phyloP scores from a whole-genome alignment of 2,888 invertebrate species.

The Stratiomys singularior region DNA sequence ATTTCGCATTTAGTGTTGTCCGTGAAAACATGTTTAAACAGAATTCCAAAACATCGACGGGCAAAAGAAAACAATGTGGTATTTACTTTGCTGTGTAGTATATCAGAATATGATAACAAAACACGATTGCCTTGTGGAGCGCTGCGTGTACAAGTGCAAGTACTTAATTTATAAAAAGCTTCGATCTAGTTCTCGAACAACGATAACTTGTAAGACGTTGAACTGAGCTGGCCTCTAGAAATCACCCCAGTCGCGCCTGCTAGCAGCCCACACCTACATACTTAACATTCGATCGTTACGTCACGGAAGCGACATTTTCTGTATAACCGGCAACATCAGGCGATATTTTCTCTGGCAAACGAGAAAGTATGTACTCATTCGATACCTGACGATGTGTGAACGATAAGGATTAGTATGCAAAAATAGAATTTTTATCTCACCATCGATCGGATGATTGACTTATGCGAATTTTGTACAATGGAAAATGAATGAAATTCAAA shows the following conservation, averaged over 20 bases:
- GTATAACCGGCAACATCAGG: conserved; percentile 1
- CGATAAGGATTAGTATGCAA: background rate
- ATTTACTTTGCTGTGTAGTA: too few relatives aligned
- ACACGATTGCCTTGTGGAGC: background rate
- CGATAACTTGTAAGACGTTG: background rate
- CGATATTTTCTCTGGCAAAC: background rate
- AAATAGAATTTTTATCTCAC: background rate
- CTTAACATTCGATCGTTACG: background rate
- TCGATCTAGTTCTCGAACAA: conserved; percentile 8
- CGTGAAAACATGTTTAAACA: too few relatives aligned
- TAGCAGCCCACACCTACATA: background rate
- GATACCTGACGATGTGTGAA: background rate
- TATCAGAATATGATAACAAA: too few relatives aligned
- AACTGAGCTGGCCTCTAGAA: conserved; percentile 1
- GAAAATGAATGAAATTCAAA: too few relatives aligned
- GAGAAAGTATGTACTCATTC: background rate
- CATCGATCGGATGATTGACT: background rate
- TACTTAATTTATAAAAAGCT: background rate
- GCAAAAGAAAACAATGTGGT: too few relatives aligned
- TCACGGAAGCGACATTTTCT: background rate
- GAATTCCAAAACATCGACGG: too few relatives aligned
- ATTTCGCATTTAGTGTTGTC: too few relatives aligned
- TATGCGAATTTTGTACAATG: too few relatives aligned
- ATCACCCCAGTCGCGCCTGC: background rate
- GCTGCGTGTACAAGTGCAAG: background rate